These are phyloP conservation scores for Ephialtes manifestator DNA, from an alignment of 2,888 invertebrate species.

Conservation along the genomic window DNA sequence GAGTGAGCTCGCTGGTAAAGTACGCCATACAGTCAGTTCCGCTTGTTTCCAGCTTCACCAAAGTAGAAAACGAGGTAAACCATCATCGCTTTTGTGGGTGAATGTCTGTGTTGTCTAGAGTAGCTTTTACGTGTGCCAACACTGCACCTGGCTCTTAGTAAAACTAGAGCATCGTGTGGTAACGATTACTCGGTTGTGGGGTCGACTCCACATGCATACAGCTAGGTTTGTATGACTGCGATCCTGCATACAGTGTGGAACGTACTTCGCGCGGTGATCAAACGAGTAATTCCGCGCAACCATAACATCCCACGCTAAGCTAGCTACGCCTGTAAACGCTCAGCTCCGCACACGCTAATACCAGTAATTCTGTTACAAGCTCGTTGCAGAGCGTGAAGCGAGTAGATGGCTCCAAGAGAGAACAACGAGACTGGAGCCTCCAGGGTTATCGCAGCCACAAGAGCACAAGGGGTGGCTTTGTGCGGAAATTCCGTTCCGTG, in stretches of 20 bases:
- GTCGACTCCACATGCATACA: constrained; percentile 19
- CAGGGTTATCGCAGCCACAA: constrained; percentile 64
- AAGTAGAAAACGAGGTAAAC: constrained; percentile 28
- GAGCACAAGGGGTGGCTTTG: constrained; percentile 66
- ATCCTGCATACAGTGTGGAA: constrained; percentile 38
- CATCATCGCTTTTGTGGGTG: neutral
- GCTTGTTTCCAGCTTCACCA: constrained; percentile 26
- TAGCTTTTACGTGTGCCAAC: constrained; percentile 35
- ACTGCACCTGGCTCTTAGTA: constrained; percentile 12
- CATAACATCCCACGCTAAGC: constrained; percentile 75
- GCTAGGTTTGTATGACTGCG: neutral
- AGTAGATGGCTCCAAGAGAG: constrained; percentile 36
- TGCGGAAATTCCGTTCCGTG: constrained; percentile 68
- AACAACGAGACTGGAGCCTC: constrained; percentile 46
- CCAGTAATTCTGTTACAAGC: constrained; percentile 77
- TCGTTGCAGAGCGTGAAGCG: constrained; percentile 63
- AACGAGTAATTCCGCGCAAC: constrained; percentile 77
- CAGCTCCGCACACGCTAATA: constrained; percentile 72
- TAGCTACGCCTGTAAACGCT: constrained; percentile 75
- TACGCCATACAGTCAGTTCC: constrained; percentile 44
- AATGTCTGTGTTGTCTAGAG: constrained; percentile 1
- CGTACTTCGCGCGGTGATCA: constrained; percentile 70
- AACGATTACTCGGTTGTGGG: constrained; percentile 21
- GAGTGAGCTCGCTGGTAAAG: constrained; percentile 11
- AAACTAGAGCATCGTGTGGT: constrained; percentile 36